These are phyloP conservation scores for Thamnaconus septentrionalis DNA, from an alignment of 2,113 vertebrate species.

Conservation along the genomic window DNA sequence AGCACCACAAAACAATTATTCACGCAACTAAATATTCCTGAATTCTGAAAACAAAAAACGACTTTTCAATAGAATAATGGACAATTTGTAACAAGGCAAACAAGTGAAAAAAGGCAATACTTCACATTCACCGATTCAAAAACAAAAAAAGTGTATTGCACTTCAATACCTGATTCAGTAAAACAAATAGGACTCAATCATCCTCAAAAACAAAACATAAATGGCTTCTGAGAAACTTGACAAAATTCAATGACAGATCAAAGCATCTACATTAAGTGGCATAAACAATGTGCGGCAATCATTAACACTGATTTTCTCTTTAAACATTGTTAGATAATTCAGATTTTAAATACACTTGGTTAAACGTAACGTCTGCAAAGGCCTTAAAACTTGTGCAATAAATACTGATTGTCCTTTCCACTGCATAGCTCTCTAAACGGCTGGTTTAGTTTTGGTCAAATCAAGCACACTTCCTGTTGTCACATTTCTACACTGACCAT, in stretches of 20 bases:
- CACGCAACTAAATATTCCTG: neutral
- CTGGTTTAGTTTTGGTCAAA: conserved; percentile 54
- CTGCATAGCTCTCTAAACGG: conserved; percentile 44
- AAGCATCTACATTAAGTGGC: neutral
- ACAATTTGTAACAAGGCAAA: neutral
- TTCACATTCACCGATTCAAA: conserved; percentile 27
- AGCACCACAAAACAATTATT: neutral
- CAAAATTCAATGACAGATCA: neutral
- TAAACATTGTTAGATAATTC: conserved; percentile 12
- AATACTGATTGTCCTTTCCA: conserved; percentile 67
- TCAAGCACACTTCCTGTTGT: conserved; percentile 24
- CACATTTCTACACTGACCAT: neutral
- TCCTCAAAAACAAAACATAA: conserved; percentile 29
- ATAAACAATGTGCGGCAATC: conserved; percentile 2
- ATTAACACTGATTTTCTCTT: conserved; percentile 8
- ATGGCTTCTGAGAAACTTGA: conserved; percentile 54
- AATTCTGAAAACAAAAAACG: neutral
- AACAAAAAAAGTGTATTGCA: conserved; percentile 42
- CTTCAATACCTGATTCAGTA: conserved; percentile 14
- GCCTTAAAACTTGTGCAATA: conserved; percentile 50
- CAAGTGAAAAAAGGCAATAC: neutral
- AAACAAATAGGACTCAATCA: conserved; percentile 41
- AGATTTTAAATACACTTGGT: conserved; percentile 24
- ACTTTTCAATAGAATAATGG: too few species aligned
- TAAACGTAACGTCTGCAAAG: conserved; percentile 46